Evolutionary conservation across 2,888 invertebrate species (phyloP).

Genomic region (Druceiella hillmani): DNA sequence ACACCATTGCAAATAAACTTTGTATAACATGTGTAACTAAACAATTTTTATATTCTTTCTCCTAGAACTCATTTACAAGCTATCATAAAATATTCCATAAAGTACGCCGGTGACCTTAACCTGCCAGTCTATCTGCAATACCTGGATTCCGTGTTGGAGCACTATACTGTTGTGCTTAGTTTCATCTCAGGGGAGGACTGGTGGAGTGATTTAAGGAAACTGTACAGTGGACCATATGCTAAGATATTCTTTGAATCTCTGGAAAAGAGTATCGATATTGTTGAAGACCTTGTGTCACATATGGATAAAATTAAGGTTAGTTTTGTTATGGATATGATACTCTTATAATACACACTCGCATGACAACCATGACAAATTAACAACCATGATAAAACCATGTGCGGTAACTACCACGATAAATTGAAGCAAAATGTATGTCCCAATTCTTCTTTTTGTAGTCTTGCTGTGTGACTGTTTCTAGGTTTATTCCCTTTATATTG

Average conservation of each 20-base stretch:
- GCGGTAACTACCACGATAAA: too few species aligned
- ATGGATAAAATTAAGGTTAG: slow-evolving; percentile 44
- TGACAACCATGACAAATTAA: too few species aligned
- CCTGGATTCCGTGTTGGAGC: slow-evolving; percentile 35
- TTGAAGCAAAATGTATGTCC: too few species aligned
- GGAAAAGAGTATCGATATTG: slow-evolving; percentile 37
- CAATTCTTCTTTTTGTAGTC: too few species aligned
- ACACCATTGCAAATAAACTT: neutral
- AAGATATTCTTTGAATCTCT: slow-evolving; percentile 32
- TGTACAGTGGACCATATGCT: slow-evolving; percentile 35
- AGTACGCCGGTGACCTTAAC: slow-evolving; percentile 37
- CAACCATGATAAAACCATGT: too few species aligned
- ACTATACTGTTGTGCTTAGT: slow-evolving; percentile 34
- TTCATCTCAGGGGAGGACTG: slow-evolving; percentile 41
- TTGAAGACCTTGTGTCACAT: slow-evolving; percentile 36
- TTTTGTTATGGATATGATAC: slow-evolving; percentile 15
- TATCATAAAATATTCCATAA: slow-evolving; percentile 31
- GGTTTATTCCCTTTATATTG: too few species aligned
- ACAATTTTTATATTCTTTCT: slow-evolving; percentile 1
- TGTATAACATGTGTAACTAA: slow-evolving; percentile 3
- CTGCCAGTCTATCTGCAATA: slow-evolving; percentile 39
- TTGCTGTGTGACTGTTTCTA: too few species aligned
- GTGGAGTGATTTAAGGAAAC: slow-evolving; percentile 34
- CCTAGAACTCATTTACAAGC: slow-evolving; percentile 33
- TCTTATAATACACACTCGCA: too few species aligned